Percentiles rank a stretch among this genome's conserved stretches.
These are phyloP conservation scores for Drosophila prosaltans DNA, from an alignment of 1,140 invertebrate species.

Conservation along the genomic window DNA sequence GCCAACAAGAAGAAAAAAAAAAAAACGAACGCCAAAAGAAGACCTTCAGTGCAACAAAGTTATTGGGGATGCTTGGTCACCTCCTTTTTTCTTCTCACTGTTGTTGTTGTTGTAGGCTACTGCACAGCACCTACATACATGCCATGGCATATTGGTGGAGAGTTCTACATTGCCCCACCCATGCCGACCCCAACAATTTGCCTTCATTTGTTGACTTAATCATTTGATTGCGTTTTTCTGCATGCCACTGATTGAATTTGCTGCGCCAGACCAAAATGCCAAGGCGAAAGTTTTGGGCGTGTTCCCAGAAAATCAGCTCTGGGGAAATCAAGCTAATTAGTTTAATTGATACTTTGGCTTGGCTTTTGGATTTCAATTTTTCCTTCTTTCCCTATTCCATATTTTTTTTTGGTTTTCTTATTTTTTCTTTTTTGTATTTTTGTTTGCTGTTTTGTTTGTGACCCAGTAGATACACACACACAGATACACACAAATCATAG, in stretches of 20 bases:
- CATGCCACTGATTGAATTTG: slow-evolving; percentile 73
- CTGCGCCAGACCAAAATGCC: slow-evolving; percentile 12
- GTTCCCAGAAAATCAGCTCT: slow-evolving; percentile 25
- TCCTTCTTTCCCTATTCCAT: slow-evolving; percentile 31
- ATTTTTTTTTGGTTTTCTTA: not conserved
- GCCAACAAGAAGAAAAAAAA: too few species aligned
- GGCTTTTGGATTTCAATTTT: slow-evolving; percentile 16
- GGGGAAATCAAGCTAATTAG: slow-evolving; percentile 73
- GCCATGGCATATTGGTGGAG: not conserved
- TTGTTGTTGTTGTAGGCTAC: slow-evolving; percentile 16
- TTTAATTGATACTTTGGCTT: slow-evolving; percentile 77
- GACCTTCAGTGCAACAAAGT: slow-evolving; percentile 32
- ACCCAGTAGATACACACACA: slow-evolving; percentile 1
- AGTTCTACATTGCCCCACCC: not conserved
- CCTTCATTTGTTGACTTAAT: slow-evolving; percentile 79
- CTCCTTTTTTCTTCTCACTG: slow-evolving; percentile 21
- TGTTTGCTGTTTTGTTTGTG: slow-evolving; percentile 17
- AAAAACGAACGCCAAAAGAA: slow-evolving; percentile 30
- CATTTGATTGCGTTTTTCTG: slow-evolving; percentile 80
- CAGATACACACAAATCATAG: slow-evolving; percentile 1
- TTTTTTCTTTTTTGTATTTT: not conserved
- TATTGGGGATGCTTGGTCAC: slow-evolving; percentile 36
- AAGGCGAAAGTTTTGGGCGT: slow-evolving; percentile 55
- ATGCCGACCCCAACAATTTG: slow-evolving; percentile 66
- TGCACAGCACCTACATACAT: not conserved